These are phyloP conservation scores for Brachionus plicatilis DNA, from an alignment of 1,140 invertebrate species.

Conservation along the genomic window DNA sequence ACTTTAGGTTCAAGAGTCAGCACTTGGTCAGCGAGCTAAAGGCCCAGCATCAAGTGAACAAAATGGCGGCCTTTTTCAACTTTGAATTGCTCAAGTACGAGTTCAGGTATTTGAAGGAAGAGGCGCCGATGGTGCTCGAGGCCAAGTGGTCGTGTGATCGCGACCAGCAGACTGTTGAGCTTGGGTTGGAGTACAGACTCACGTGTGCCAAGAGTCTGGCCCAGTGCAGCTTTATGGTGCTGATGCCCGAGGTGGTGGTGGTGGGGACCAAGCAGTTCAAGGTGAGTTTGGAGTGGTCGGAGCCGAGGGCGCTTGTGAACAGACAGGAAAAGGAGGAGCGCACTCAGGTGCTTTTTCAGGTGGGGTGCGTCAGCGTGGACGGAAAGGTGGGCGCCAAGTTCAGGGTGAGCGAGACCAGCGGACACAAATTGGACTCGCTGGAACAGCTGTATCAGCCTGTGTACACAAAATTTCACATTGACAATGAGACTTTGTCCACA, in stretches of 20 bases:
- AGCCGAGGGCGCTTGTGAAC: neutral
- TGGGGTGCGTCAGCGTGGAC: neutral
- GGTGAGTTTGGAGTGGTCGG: neutral
- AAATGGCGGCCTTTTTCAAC: constrained; percentile 28
- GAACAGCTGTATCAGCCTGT: constrained; percentile 25
- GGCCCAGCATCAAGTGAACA: neutral
- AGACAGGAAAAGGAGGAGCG: neutral
- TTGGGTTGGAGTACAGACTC: neutral
- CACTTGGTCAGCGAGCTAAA: constrained; percentile 4
- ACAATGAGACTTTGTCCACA: constrained; percentile 27
- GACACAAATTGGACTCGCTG: neutral
- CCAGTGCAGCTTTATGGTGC: constrained; percentile 20
- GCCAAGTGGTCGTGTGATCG: neutral
- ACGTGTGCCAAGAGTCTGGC: neutral
- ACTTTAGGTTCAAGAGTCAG: neutral
- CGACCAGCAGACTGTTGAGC: neutral
- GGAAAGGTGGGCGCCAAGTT: neutral
- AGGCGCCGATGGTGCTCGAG: constrained; percentile 7
- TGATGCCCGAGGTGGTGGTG: neutral
- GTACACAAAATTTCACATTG: constrained; percentile 36
- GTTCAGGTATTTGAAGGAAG: neutral
- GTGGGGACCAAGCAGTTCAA: neutral
- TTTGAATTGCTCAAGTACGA: constrained; percentile 37
- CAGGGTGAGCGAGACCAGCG: neutral
- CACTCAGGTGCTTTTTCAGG: neutral